Base-by-base conservation (phyloP, 2,797 vertebrate species). In the Scarus forsteni region DNA sequence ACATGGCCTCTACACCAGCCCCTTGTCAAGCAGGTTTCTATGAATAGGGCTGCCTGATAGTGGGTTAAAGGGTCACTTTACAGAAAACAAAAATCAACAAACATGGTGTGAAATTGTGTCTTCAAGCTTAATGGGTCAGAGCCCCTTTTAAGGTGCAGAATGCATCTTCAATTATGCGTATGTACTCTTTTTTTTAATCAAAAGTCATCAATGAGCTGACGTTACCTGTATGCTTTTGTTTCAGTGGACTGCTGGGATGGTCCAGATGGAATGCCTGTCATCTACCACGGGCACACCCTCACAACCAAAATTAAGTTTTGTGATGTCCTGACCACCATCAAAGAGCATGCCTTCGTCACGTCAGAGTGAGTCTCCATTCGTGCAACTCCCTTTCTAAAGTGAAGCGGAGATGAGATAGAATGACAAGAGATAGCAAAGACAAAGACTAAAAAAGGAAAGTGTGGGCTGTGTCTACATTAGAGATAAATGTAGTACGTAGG, bases 201-300 rank as follows among this genome's bases (percentile, higher is more conserved):
- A 18, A 15, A 9, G 11, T 14, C 46, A 5, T 6, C 16, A 2
- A 16, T 36, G 1, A 58, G 52, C 49, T 59, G 0, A 58, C 18
- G 1, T 49, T 12, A 0, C 50, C 5, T 68, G 5, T 48, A 35
- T 69, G 46, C 8, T 78, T 42, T 64, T 13, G 75, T 73, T 78
- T 15, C 88, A 99, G 98, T 99, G 96, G 98, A 99, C 91, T 99
- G 98, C 93, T 99, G 98, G 98, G 98, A 99, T 0, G 98, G 98
- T 70, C 98, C 98, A 0, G 98, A 99, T 16, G 96, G 96, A 70
- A 98, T 98, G 97, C 98, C 98, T 0, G 98, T 99, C 78, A 99
- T 99, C 88, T 99, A 99, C 92, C 98, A 99, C 0, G 98, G 98
- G 19, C 98, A 99, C 91, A 99, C 98, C 18, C 96, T 99, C 60